A percentile compares a stretch with the other conserved stretches of the same genome.
phyloP scores from a whole-genome alignment of 2,888 invertebrate genomes.

The Chesias legatella region DNA sequence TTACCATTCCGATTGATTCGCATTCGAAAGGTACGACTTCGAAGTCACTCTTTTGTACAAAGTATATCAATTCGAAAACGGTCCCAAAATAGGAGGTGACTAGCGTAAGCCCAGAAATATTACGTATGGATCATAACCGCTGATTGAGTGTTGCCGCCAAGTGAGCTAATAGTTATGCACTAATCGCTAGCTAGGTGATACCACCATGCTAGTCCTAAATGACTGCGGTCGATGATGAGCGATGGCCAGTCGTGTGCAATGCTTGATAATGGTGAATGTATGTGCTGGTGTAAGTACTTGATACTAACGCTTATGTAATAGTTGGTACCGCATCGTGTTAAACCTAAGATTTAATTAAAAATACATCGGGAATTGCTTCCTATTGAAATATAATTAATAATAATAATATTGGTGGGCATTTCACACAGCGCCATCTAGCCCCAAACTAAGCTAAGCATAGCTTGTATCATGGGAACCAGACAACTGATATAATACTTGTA shows the following conservation, averaged over 20 bases:
- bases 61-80: conserved; percentile 53
- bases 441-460: no score
- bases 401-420: no score
- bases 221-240: conserved; percentile 65
- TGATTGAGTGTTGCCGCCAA: conserved; percentile 36
- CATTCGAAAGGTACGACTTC: conserved; percentile 20
- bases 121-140: conserved; percentile 46
- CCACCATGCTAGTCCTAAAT: conserved; percentile 74
- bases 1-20: conserved; percentile 54
- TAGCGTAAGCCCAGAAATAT: conserved; percentile 55
- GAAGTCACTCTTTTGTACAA: conserved; percentile 13
- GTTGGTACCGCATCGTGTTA: conserved; percentile 23
- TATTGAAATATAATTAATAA: conserved; percentile 31
- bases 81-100: conserved; percentile 64
- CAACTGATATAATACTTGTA: no score
- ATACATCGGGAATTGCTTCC: conserved; percentile 26
- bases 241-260: conserved; percentile 75
- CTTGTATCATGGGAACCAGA: no score
- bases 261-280: conserved; percentile 70
- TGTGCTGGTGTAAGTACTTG: conserved; percentile 68
- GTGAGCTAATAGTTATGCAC: conserved; percentile 55
- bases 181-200: conserved; percentile 72
- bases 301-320: conserved; percentile 36
- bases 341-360: conserved; percentile 27
- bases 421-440: no score